Percentiles rank a stretch among this genome's conserved stretches.
phyloP scores from a whole-genome alignment of 1,140 invertebrate genomes.

The Mizuhopecten yessoensis region DNA sequence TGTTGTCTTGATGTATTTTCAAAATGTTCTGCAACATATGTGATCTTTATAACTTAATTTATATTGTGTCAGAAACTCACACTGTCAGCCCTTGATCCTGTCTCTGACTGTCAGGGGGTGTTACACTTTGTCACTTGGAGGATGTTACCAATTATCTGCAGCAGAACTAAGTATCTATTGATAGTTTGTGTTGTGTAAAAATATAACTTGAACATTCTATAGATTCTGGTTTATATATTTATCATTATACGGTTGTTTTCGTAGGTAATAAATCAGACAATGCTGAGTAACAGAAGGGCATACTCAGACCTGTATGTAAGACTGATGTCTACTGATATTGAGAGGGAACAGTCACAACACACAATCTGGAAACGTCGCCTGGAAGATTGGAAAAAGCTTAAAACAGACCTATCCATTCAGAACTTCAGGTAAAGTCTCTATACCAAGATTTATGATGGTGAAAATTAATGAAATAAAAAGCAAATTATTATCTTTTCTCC shows the following conservation, averaged over 20 bases:
- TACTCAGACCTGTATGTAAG: conserved; percentile 81
- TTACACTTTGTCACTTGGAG: too few species aligned
- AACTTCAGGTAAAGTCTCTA: conserved; percentile 73
- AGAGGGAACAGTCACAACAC: conserved; percentile 80
- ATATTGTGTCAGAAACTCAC: too few species aligned
- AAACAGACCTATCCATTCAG: conserved; percentile 75
- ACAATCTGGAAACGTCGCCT: conserved; percentile 74
- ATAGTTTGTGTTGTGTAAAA: background rate
- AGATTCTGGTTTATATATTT: too few species aligned
- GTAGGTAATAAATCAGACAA: conserved; percentile 81
- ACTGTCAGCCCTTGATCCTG: too few species aligned
- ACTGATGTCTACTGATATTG: conserved; percentile 81
- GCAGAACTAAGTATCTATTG: background rate
- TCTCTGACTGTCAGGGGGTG: too few species aligned
- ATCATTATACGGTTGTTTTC: background rate
- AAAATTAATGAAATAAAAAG: too few species aligned
- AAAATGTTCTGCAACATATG: too few species aligned
- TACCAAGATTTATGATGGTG: too few species aligned
- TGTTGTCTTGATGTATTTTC: too few species aligned
- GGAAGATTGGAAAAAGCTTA: conserved; percentile 78
- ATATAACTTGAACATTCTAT: background rate
- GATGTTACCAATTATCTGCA: background rate
- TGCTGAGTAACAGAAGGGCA: conserved; percentile 79
- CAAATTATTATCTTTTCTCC: too few species aligned
- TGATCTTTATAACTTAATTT: too few species aligned